phyloP scores from a whole-genome alignment of 2,113 vertebrate species.

The Smithornis capensis region DNA sequence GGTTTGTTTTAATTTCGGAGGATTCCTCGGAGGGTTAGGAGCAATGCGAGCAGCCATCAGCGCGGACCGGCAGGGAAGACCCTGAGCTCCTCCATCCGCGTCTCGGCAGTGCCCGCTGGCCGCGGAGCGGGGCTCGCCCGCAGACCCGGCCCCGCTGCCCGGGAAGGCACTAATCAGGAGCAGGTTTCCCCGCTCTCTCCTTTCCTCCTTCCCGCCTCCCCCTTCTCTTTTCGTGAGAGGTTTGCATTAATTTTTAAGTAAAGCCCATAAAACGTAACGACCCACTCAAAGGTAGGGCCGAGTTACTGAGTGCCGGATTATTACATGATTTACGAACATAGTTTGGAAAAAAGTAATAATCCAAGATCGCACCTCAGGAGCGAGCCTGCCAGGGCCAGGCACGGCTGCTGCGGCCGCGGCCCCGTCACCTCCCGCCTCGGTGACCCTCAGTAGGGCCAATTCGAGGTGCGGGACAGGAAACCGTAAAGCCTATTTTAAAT shows the following conservation, averaged over 20 bases:
- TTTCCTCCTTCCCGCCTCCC: neutral
- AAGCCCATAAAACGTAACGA: conserved; percentile 64
- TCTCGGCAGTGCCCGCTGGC: neutral
- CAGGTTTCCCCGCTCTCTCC: neutral
- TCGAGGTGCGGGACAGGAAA: neutral
- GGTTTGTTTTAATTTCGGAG: neutral
- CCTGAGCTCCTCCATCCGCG: neutral
- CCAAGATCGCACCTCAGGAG: conserved; percentile 21
- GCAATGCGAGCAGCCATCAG: neutral
- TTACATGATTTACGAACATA: conserved; percentile 62
- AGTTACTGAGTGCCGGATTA: conserved; percentile 55
- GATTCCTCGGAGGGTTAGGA: neutral
- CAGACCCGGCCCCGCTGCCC: neutral
- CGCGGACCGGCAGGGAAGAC: no score
- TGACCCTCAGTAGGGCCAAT: neutral
- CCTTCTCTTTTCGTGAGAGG: conserved; percentile 51
- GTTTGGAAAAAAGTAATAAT: conserved; percentile 67
- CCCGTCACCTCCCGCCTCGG: neutral
- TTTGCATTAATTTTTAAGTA: conserved; percentile 69
- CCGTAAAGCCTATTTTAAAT: neutral
- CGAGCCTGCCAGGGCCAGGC: neutral
- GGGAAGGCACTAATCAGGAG: conserved; percentile 41
- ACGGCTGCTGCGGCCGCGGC: neutral
- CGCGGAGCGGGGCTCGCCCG: neutral
- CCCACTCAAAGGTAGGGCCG: conserved; percentile 61